phyloP scores from a whole-genome alignment of 2,113 vertebrate genomes.

The Percopsis transmontana region DNA sequence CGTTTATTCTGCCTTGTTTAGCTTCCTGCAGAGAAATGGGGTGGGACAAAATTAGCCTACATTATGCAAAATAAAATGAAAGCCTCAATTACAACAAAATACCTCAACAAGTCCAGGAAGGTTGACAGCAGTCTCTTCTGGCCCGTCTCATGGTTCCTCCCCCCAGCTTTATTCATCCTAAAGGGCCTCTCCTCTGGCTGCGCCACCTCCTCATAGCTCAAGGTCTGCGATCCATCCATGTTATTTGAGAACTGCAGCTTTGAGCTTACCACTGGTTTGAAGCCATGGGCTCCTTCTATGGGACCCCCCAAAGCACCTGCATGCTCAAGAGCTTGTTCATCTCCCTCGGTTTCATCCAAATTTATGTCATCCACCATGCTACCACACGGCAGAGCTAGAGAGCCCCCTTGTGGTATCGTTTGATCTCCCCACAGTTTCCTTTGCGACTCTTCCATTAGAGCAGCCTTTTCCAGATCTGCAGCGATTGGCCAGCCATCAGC shows the following conservation, averaged over 20 bases:
- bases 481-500: neutral
- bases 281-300: neutral
- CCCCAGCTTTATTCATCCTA: neutral
- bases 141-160: neutral
- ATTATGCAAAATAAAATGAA: neutral
- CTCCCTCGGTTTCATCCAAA: neutral
- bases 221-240: conserved; percentile 40
- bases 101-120: conserved; percentile 63
- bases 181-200: neutral
- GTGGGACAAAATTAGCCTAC: neutral
- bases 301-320: neutral
- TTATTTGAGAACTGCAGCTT: conserved; percentile 50
- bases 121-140: conserved; percentile 13
- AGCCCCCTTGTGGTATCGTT: neutral
- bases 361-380: neutral
- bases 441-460: neutral
- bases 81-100: neutral
- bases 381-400: neutral
- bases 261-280: conserved; percentile 22
- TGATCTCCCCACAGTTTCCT: conserved; percentile 4
- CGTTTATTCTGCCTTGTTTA: conserved; percentile 52
- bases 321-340: neutral
- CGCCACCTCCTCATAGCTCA: conserved; percentile 68
- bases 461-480: neutral
- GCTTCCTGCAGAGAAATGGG: conserved; percentile 33